Percentiles rank a stretch among this genome's conserved stretches.
phyloP scores from a whole-genome alignment of 2,113 vertebrate species.

The Orycteropus afer region DNA sequence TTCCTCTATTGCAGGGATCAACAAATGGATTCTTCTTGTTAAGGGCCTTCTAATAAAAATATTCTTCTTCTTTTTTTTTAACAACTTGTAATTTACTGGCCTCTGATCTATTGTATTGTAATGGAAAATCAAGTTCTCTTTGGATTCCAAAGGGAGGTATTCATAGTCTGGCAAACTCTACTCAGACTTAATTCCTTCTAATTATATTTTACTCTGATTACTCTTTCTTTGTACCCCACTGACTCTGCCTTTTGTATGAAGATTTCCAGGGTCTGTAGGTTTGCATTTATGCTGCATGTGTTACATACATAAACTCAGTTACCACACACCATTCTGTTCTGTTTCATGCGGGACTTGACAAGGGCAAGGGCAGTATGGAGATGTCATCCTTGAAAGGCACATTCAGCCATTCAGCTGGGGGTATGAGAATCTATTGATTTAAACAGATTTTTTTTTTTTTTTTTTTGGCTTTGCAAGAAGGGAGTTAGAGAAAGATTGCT shows the following conservation, averaged over 20 bases:
- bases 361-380: slow-evolving; percentile 60
- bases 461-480: slow-evolving; percentile 18
- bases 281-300: slow-evolving; percentile 33
- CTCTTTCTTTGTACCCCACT: slow-evolving; percentile 37
- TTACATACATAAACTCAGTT: slow-evolving; percentile 55
- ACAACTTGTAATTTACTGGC: slow-evolving; percentile 16
- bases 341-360: slow-evolving; percentile 65
- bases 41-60: slow-evolving; percentile 13
- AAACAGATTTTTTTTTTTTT: slow-evolving; percentile 46
- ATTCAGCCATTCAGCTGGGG: slow-evolving; percentile 46
- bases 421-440: slow-evolving; percentile 62
- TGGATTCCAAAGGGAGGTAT: slow-evolving; percentile 56
- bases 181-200: slow-evolving; percentile 52
- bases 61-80: background rate
- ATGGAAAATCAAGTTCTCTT: slow-evolving; percentile 60
- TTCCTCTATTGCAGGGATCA: background rate
- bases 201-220: slow-evolving; percentile 67
- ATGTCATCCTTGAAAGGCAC: slow-evolving; percentile 61
- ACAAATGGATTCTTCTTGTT: background rate
- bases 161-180: slow-evolving; percentile 17
- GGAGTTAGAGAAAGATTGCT: slow-evolving; percentile 44
- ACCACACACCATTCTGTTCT: slow-evolving; percentile 60
- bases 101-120: slow-evolving; percentile 17
- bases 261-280: slow-evolving; percentile 57
- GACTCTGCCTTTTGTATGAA: slow-evolving; percentile 53